phyloP scores from a whole-genome alignment of 2,113 vertebrate species.

The Sminthopsis crassicaudata region DNA sequence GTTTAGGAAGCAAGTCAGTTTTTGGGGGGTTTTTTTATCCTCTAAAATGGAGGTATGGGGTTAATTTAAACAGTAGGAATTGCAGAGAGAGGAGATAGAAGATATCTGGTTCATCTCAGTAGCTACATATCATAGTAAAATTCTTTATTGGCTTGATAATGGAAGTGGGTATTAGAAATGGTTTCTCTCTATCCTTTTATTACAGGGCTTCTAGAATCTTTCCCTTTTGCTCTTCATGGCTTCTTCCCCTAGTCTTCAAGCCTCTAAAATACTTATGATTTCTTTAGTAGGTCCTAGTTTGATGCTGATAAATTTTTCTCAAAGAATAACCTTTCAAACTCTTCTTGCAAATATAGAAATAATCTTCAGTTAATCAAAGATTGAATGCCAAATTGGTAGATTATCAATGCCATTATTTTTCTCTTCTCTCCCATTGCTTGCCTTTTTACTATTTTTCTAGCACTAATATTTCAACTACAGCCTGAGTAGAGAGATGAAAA shows the following conservation, averaged over 20 bases:
- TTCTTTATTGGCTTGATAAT: background rate
- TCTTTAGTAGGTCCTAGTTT: background rate
- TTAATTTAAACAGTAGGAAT: background rate
- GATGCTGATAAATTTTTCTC: background rate
- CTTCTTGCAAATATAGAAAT: background rate
- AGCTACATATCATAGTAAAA: background rate
- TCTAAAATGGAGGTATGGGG: background rate
- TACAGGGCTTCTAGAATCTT: background rate
- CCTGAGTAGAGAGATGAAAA: background rate
- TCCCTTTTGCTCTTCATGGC: background rate
- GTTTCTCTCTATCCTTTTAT: background rate
- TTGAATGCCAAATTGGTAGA: background rate
- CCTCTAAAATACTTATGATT: background rate
- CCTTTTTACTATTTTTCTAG: too few relatives aligned
- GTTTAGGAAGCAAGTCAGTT: background rate
- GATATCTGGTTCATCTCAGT: background rate
- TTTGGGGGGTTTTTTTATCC: background rate
- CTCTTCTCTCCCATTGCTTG: background rate
- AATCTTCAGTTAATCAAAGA: background rate
- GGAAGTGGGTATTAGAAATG: background rate
- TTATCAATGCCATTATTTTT: rapidly evolving
- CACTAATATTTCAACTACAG: background rate
- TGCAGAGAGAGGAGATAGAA: background rate
- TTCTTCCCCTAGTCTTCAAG: background rate
- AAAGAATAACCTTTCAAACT: conserved; percentile 14